Percentiles rank a stretch among this genome's conserved stretches.
These are phyloP conservation scores for Cerastis leucographa DNA, from an alignment of 2,888 invertebrate species.

Conservation along the genomic window DNA sequence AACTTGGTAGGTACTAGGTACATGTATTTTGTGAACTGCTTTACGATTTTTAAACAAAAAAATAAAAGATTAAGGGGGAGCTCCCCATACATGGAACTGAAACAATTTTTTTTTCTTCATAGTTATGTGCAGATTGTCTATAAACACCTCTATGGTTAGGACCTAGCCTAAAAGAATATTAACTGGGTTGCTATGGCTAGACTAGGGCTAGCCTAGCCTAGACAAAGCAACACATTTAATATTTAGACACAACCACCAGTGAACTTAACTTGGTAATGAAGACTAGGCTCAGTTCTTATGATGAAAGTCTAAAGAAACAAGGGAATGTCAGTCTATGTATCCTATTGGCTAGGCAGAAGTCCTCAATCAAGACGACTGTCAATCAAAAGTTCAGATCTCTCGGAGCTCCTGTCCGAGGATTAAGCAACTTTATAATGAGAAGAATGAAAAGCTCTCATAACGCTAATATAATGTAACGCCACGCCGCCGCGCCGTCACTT, in stretches of 20 bases:
- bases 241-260: neutral
- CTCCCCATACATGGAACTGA: no score
- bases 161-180: no score
- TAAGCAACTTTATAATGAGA: conserved; percentile 37
- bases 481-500: conserved; percentile 43
- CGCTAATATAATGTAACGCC: conserved; percentile 32
- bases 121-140: no score
- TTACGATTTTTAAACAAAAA: no score
- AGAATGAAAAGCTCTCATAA: conserved; percentile 32
- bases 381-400: conserved; percentile 3
- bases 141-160: no score
- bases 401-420: conserved; percentile 9
- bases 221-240: no score
- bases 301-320: neutral
- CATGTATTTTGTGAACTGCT: no score
- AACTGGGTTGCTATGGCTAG: no score
- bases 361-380: neutral
- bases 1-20: no score
- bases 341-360: neutral
- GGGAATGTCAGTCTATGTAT: neutral
- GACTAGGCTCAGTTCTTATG: neutral
- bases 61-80: no score
- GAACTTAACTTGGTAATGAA: neutral
- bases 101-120: no score
- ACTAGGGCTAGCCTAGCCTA: no score